A percentile compares a stretch with the other conserved stretches of the same genome.
Evolutionary conservation across 1,140 invertebrate species (phyloP).

Genomic region (Mamestra configurata): DNA sequence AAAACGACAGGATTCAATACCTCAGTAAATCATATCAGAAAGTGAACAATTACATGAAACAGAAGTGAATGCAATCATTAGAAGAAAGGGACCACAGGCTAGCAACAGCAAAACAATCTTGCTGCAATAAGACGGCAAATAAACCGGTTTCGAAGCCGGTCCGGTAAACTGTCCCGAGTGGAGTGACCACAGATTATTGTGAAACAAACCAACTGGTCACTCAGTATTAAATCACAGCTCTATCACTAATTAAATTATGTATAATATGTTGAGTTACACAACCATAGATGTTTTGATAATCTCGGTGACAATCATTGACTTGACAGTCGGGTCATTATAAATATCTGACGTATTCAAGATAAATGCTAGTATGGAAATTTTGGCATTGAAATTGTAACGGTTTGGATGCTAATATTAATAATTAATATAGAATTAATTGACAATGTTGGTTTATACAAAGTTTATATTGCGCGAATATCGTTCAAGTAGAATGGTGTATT

Average conservation of each 20-base stretch:
- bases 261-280: not conserved
- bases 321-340: not conserved
- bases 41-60: not conserved
- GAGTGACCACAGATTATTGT: not conserved
- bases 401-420: not conserved
- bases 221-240: conserved; percentile 12
- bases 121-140: conserved; percentile 9
- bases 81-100: conserved; percentile 26
- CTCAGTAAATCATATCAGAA: conserved; percentile 2
- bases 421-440: too few species aligned
- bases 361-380: not conserved
- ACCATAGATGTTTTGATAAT: not conserved
- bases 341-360: conserved; percentile 6
- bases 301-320: not conserved
- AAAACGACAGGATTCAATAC: not conserved
- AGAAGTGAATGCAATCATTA: conserved; percentile 10
- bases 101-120: not conserved
- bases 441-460: too few species aligned
- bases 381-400: not conserved
- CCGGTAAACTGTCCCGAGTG: not conserved
- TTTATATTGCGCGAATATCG: too few species aligned
- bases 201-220: not conserved
- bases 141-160: not conserved
- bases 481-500: too few species aligned
- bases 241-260: not conserved